Percentiles rank a stretch among this genome's conserved stretches.
phyloP scores from a whole-genome alignment of 2,113 vertebrate genomes.

The Solenodon paradoxus region DNA sequence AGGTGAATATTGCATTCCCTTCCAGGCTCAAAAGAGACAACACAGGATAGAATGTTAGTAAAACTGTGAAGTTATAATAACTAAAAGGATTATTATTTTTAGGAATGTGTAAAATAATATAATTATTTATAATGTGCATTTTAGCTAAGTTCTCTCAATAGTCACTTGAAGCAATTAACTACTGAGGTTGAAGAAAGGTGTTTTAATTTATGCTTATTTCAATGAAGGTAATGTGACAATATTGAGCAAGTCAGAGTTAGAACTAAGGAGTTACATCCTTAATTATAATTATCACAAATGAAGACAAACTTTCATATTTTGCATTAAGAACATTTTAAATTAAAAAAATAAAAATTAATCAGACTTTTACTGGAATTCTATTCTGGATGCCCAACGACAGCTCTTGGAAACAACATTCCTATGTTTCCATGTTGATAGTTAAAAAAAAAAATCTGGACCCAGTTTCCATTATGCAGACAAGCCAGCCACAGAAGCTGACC shows the following conservation, averaged over 20 bases:
- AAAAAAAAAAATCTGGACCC: conserved; percentile 60
- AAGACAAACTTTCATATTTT: conserved; percentile 19
- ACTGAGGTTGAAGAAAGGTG: not conserved
- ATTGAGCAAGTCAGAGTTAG: not conserved
- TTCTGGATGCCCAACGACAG: not conserved
- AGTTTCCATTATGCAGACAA: conserved; percentile 38
- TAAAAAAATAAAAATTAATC: conserved; percentile 4
- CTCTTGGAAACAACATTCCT: not conserved
- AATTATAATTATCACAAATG: not conserved
- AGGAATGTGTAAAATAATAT: not conserved
- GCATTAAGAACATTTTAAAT: not conserved
- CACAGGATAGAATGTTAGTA: not conserved
- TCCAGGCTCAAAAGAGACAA: not conserved
- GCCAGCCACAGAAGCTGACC: conserved; percentile 42
- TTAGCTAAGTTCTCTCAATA: not conserved
- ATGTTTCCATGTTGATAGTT: conserved; percentile 12
- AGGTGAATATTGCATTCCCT: not conserved
- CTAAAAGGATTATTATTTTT: conserved; percentile 13
- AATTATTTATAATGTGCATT: not conserved
- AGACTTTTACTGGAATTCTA: not conserved
- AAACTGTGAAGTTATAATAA: conserved; percentile 5
- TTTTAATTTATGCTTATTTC: not conserved
- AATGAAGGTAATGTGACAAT: not conserved
- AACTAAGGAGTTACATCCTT: not conserved
- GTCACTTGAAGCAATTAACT: not conserved